Conservation (phyloP, 2,888 invertebrate genomes). For the Tenthredo scrophulariae region DNA sequence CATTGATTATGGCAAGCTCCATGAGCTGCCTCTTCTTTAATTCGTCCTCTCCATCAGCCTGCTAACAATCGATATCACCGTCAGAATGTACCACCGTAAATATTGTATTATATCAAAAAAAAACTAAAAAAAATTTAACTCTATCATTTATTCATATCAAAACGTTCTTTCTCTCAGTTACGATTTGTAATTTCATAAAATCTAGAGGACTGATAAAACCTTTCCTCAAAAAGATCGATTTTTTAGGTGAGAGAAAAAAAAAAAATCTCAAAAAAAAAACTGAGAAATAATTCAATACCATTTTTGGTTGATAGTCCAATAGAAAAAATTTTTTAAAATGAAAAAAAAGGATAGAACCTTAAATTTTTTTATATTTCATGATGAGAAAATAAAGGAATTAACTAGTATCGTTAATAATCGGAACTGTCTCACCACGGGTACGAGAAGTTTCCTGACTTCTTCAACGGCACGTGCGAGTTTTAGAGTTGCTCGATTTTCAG, state of each 20-base stretch:
- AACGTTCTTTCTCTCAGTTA: background rate
- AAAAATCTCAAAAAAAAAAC: background rate
- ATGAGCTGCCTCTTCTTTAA: constrained; percentile 99
- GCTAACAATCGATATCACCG: constrained; percentile 80
- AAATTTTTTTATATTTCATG: background rate
- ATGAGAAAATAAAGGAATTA: background rate
- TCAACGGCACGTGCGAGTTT: constrained; percentile 98
- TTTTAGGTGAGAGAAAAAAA: too few species aligned
- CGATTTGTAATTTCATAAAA: background rate
- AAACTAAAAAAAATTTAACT: too few species aligned
- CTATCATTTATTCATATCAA: background rate
- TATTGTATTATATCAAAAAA: background rate
- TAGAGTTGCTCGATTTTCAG: constrained; percentile 96
- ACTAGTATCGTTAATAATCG: constrained; percentile 58
- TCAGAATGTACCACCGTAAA: constrained; percentile 65
- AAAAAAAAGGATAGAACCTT: background rate
- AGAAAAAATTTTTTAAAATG: background rate
- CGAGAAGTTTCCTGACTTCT: constrained; percentile 98
- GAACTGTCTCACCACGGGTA: constrained; percentile 88
- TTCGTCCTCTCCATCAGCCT: constrained; percentile 99
- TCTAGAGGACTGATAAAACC: background rate
- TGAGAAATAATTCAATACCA: background rate
- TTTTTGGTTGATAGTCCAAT: background rate
- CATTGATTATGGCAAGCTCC: constrained; percentile 99
- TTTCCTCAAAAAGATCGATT: background rate